Conservation (phyloP, 2,797 vertebrate species). For the Periparus ater region DNA sequence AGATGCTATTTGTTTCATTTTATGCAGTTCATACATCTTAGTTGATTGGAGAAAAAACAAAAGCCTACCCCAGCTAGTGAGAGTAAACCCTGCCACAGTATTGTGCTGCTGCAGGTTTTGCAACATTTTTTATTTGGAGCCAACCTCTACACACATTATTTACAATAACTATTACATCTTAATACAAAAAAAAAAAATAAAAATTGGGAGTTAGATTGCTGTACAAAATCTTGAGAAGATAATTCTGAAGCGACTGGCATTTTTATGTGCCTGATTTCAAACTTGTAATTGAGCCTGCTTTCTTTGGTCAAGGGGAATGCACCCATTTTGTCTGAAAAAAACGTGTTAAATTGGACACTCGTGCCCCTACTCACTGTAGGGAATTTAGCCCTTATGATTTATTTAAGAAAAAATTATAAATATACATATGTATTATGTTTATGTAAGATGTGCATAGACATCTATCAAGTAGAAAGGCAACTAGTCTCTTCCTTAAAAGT, state of each 20-base stretch:
- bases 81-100: neutral
- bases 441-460: neutral
- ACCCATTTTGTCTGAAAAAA: neutral
- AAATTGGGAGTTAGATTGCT: neutral
- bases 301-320: neutral
- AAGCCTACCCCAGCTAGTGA: neutral
- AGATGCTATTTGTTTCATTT: slow-evolving; percentile 56
- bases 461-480: neutral
- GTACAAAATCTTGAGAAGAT: neutral
- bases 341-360: neutral
- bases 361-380: neutral
- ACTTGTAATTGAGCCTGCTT: neutral
- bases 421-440: neutral
- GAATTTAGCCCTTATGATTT: neutral
- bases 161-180: neutral
- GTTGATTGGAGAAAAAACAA: slow-evolving; percentile 25
- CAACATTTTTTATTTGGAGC: neutral
- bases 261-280: neutral
- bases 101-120: neutral
- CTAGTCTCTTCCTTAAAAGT: neutral
- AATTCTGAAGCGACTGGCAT: neutral
- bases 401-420: neutral
- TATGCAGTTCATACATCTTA: slow-evolving; percentile 47
- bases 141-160: neutral
- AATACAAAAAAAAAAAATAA: neutral